Conservation (phyloP, 92 coral and sea anemone genomes). For the Paragorgia papillata region DNA sequence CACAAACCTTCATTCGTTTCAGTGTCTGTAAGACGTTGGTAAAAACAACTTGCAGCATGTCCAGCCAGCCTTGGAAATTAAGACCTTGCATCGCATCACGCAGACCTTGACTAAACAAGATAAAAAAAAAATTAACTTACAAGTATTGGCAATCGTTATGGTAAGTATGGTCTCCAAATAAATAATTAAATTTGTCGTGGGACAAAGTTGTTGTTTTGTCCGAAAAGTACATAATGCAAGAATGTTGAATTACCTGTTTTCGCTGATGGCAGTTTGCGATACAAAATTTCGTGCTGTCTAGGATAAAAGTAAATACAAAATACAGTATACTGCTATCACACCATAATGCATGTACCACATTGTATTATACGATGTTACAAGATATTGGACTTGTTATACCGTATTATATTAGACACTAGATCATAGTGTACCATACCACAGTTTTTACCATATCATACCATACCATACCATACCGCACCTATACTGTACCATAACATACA, state of each 20-base stretch:
- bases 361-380: too few species aligned
- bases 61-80: slow-evolving; percentile 90
- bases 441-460: neutral
- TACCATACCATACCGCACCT: neutral
- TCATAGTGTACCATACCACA: neutral
- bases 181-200: neutral
- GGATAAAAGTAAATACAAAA: neutral
- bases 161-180: too few species aligned
- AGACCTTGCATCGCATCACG: slow-evolving; percentile 83
- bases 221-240: too few species aligned
- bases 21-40: slow-evolving; percentile 74
- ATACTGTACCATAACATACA: too few species aligned
- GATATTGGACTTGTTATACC: too few species aligned
- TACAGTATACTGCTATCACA: neutral
- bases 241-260: slow-evolving; percentile 53
- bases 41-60: slow-evolving; percentile 81
- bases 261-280: slow-evolving; percentile 46
- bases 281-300: slow-evolving; percentile 86
- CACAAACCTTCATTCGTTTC: slow-evolving; percentile 83
- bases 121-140: too few species aligned
- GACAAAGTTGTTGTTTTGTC: neutral
- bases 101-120: slow-evolving; percentile 63
- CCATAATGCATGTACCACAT: too few species aligned
- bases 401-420: too few species aligned
- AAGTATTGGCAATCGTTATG: too few species aligned